A percentile compares a stretch with the other conserved stretches of the same genome.
phyloP scores from a whole-genome alignment of 2,113 vertebrate species.

The Cochlearius cochlearius region DNA sequence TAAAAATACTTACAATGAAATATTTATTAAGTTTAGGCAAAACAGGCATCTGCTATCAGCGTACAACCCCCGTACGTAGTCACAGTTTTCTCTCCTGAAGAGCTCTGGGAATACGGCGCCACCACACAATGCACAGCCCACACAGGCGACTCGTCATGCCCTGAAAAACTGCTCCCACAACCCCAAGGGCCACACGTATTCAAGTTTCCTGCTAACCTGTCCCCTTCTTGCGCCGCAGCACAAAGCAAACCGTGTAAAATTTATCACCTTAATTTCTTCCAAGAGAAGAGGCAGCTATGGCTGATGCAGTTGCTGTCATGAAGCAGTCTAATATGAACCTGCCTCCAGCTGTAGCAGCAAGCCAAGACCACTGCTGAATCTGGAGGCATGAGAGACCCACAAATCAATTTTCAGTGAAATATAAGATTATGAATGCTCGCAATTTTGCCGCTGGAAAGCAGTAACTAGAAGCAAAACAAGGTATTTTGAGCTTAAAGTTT shows the following conservation, averaged over 20 bases:
- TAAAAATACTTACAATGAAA: neutral
- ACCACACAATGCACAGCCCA: neutral
- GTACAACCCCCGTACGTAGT: neutral
- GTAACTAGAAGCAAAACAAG: neutral
- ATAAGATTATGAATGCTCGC: neutral
- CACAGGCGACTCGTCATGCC: neutral
- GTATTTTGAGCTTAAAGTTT: neutral
- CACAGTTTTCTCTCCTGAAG: neutral
- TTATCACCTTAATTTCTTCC: neutral
- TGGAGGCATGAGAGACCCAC: neutral
- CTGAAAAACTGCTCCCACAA: neutral
- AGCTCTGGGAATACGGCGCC: neutral
- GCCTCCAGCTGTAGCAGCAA: neutral
- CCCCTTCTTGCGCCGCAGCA: neutral
- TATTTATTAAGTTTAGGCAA: constrained; percentile 38
- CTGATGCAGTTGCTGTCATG: neutral
- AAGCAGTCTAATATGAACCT: neutral
- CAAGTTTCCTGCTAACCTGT: neutral
- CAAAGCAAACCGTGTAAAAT: neutral
- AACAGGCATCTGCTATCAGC: constrained; percentile 13
- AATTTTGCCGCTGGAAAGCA: neutral
- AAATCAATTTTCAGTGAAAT: neutral
- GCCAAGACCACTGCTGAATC: neutral
- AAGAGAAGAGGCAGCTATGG: neutral
- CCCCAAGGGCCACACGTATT: neutral